Evolutionary conservation across 2,113 vertebrate genomes (phyloP).

Genomic region (Nicator chloris): DNA sequence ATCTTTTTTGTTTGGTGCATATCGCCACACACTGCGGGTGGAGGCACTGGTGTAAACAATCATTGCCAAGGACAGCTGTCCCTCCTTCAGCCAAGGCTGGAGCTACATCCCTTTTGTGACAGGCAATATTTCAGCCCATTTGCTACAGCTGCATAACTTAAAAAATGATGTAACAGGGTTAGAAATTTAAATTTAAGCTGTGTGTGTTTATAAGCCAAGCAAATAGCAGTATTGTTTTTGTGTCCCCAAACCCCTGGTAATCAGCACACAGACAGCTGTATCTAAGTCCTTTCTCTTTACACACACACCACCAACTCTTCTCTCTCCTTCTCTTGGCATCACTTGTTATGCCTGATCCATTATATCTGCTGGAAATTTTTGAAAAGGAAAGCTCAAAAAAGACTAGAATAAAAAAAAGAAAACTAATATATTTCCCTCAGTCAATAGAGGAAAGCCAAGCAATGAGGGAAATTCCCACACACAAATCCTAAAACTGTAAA

Average conservation of each 20-base stretch:
- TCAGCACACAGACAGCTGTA: not conserved
- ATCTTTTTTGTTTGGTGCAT: not conserved
- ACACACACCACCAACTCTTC: not conserved
- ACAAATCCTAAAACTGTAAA: not conserved
- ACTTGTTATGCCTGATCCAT: conserved; percentile 20
- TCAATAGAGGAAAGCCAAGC: not conserved
- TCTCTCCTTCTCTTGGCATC: not conserved
- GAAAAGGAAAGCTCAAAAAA: conserved; percentile 30
- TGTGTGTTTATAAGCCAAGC: conserved; percentile 24
- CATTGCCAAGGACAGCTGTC: not conserved
- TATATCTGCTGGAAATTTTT: conserved; percentile 1
- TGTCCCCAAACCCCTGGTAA: conserved; percentile 5
- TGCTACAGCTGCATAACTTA: not conserved
- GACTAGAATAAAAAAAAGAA: not conserved
- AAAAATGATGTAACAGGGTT: not conserved
- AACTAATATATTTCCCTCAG: not conserved
- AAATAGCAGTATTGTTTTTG: conserved; percentile 32
- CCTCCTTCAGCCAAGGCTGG: not conserved
- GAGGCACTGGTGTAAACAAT: not conserved
- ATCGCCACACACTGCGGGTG: not conserved
- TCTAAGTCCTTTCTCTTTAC: not conserved
- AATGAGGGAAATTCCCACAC: not conserved
- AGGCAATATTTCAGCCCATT: not conserved
- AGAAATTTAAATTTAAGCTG: conserved; percentile 52
- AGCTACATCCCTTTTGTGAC: not conserved